Conservation (phyloP, 2,797 vertebrate genomes). For the Gymnocypris eckloni region DNA sequence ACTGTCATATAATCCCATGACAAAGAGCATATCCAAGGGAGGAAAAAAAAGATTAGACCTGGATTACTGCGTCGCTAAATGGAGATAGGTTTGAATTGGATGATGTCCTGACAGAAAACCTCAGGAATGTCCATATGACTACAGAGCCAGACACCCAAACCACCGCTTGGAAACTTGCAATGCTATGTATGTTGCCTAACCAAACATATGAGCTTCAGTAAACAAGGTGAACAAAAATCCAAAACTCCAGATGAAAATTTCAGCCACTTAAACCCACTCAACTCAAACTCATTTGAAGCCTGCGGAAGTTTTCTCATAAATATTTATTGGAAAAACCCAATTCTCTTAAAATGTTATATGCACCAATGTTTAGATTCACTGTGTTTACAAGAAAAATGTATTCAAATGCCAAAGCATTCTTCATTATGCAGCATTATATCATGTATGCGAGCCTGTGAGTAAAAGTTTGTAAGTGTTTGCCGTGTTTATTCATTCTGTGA, state of each 20-base stretch:
- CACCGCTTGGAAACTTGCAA: slow-evolving; percentile 62
- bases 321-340: background rate
- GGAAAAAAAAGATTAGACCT: slow-evolving; percentile 13
- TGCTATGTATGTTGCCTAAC: slow-evolving; percentile 43
- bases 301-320: slow-evolving; percentile 19
- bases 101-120: slow-evolving; percentile 54
- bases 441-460: slow-evolving; percentile 35
- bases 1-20: slow-evolving; percentile 17
- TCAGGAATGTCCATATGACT: slow-evolving; percentile 56
- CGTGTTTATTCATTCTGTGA: background rate
- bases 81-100: background rate
- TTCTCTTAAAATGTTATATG: background rate
- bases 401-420: background rate
- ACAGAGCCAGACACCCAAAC: slow-evolving; percentile 50
- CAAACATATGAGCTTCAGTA: slow-evolving; percentile 42
- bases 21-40: slow-evolving; percentile 8
- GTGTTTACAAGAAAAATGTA: background rate
- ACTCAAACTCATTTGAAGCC: slow-evolving; percentile 8
- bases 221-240: slow-evolving; percentile 29
- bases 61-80: background rate
- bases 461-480: background rate
- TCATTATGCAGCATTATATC: background rate
- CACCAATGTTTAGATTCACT: background rate
- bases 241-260: slow-evolving; percentile 15
- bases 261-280: background rate